Evolutionary conservation across 2,888 invertebrate genomes (phyloP).

Genomic region (Notodonta ziczac): DNA sequence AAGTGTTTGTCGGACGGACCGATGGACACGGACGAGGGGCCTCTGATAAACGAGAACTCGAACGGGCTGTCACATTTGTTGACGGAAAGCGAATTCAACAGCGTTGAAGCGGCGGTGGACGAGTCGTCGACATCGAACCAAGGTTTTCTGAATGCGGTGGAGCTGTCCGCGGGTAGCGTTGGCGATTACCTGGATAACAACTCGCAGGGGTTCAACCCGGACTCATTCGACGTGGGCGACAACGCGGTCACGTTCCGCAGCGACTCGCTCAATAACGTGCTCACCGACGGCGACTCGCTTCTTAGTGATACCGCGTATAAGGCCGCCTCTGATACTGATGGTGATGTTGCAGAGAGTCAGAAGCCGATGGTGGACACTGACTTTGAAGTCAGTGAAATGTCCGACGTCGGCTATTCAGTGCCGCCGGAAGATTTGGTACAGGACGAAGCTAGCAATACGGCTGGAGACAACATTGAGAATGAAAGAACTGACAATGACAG

Average conservation of each 20-base stretch:
- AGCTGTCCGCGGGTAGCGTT: constrained; percentile 76
- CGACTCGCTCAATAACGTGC: constrained; percentile 68
- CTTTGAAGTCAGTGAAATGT: constrained; percentile 48
- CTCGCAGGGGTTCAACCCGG: constrained; percentile 64
- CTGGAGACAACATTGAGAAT: constrained; percentile 12
- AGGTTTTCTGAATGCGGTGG: constrained; percentile 77
- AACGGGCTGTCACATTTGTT: constrained; percentile 76
- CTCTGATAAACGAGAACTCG: constrained; percentile 76
- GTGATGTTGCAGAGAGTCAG: constrained; percentile 59
- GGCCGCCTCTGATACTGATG: constrained; percentile 63
- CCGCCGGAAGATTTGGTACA: constrained; percentile 36
- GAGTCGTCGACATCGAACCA: constrained; percentile 78
- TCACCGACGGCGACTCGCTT: constrained; percentile 72
- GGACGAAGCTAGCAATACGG: constrained; percentile 34
- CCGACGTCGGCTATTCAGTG: constrained; percentile 44
- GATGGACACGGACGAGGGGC: constrained; percentile 79
- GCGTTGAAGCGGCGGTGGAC: constrained; percentile 74
- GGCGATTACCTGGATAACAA: constrained; percentile 78
- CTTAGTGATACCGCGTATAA: constrained; percentile 62
- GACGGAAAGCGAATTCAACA: constrained; percentile 76
- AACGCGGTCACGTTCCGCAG: constrained; percentile 76
- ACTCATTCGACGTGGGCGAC: constrained; percentile 76
- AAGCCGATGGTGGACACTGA: constrained; percentile 51
- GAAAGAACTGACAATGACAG: constrained; percentile 7
- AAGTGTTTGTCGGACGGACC: constrained; percentile 70